Evolutionary conservation across 2,113 vertebrate species (phyloP).

Genomic region (Saguinus imperator): DNA sequence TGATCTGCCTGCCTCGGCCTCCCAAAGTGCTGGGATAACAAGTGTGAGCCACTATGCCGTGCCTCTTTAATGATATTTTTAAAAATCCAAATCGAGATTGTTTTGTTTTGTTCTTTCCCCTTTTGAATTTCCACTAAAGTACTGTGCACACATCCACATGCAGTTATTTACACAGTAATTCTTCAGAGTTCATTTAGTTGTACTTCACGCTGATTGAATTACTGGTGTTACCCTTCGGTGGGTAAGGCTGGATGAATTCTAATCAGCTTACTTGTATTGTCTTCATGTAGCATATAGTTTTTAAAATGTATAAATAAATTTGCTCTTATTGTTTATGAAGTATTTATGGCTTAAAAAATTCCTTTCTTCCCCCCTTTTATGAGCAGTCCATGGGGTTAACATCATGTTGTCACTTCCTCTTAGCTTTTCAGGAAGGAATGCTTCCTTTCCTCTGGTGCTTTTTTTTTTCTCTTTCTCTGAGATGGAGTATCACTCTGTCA

Average conservation of each 20-base stretch:
- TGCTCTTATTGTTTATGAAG: conserved; percentile 6
- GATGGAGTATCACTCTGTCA: too few relatives aligned
- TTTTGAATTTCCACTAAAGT: background rate
- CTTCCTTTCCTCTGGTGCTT: background rate
- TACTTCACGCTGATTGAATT: background rate
- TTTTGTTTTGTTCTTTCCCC: background rate
- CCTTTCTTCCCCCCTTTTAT: background rate
- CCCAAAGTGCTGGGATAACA: background rate
- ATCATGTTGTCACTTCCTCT: conserved; percentile 3
- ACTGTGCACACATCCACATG: accelerated
- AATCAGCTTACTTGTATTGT: conserved; percentile 38
- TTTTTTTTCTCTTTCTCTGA: too few relatives aligned
- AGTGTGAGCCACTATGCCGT: background rate
- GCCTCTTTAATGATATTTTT: background rate
- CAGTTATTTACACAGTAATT: background rate
- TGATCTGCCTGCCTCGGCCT: background rate
- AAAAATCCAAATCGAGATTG: background rate
- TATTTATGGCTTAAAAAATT: background rate
- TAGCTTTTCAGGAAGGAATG: conserved; percentile 50
- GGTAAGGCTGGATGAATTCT: background rate
- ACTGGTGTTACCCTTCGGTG: background rate
- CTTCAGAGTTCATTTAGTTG: background rate
- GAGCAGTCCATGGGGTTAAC: background rate
- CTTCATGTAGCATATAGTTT: background rate
- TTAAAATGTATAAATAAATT: conserved; percentile 22